Conservation (phyloP, 1,140 invertebrate species). For the Lepidurus arcticus region DNA sequence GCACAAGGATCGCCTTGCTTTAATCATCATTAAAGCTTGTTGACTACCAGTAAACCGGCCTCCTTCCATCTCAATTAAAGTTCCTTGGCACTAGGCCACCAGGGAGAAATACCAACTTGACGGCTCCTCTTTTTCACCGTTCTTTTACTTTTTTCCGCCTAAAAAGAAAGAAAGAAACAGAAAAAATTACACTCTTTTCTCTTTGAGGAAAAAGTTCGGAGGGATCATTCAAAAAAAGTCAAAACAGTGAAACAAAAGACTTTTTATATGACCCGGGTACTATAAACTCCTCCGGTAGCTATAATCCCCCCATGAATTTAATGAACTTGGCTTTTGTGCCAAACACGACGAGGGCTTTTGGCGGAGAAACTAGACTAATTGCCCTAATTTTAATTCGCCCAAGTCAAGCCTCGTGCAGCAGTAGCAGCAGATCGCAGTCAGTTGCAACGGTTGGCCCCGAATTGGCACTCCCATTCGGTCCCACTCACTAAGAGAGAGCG, state of each 20-base stretch:
- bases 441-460: too few relatives aligned
- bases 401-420: background rate
- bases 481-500: too few relatives aligned
- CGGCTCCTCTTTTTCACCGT: background rate
- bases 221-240: background rate
- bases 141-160: background rate
- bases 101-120: background rate
- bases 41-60: background rate
- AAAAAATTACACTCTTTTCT: background rate
- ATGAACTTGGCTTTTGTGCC: background rate
- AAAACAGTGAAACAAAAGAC: background rate
- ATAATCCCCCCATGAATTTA: too few relatives aligned
- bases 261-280: background rate
- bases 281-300: background rate
- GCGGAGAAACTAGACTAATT: background rate
- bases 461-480: too few relatives aligned
- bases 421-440: too few relatives aligned
- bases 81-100: constrained; percentile 7
- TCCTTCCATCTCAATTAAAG: constrained; percentile 19
- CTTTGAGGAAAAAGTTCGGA: too few relatives aligned
- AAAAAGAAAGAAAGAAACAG: background rate
- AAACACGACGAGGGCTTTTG: background rate
- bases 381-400: background rate
- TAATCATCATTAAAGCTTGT: constrained; percentile 22
- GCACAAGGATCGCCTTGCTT: background rate